Conservation (phyloP, 2,797 vertebrate species). For the Lutjanus argentimaculatus region DNA sequence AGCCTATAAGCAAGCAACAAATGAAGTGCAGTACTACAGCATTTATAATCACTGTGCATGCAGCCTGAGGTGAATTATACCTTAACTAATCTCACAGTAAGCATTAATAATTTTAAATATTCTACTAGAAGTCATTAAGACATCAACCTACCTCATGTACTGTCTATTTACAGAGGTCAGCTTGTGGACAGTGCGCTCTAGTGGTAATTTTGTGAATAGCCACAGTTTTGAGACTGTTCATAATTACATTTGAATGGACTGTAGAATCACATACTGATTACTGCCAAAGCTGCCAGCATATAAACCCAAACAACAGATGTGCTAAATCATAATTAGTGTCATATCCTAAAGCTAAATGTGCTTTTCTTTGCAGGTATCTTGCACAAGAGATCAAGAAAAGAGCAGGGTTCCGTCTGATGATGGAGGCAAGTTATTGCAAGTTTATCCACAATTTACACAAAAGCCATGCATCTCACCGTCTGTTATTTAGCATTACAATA, state of each 20-base stretch:
- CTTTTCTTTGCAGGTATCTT: slow-evolving; percentile 83
- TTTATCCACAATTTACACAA: not conserved
- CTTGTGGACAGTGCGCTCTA: slow-evolving; percentile 35
- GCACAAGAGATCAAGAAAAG: slow-evolving; percentile 89
- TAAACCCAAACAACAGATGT: not conserved
- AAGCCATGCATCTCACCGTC: not conserved
- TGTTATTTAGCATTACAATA: not conserved
- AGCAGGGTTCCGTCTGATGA: slow-evolving; percentile 88
- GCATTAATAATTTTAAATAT: not conserved
- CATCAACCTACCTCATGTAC: not conserved
- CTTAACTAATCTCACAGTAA: not conserved
- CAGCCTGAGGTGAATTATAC: not conserved
- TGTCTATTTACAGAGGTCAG: not conserved
- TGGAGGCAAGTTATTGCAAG: slow-evolving; percentile 86
- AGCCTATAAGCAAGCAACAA: not conserved
- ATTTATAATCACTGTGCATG: not conserved
- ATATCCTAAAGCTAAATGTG: not conserved
- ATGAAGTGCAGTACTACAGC: not conserved
- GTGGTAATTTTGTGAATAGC: not conserved
- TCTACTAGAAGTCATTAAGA: not conserved
- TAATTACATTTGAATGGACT: too few relatives aligned
- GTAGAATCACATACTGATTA: too few relatives aligned
- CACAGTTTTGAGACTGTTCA: not conserved
- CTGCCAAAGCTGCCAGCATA: too few relatives aligned
- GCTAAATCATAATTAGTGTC: not conserved